phyloP scores from a whole-genome alignment of 2,113 vertebrate species.

The Anas platyrhynchos region DNA sequence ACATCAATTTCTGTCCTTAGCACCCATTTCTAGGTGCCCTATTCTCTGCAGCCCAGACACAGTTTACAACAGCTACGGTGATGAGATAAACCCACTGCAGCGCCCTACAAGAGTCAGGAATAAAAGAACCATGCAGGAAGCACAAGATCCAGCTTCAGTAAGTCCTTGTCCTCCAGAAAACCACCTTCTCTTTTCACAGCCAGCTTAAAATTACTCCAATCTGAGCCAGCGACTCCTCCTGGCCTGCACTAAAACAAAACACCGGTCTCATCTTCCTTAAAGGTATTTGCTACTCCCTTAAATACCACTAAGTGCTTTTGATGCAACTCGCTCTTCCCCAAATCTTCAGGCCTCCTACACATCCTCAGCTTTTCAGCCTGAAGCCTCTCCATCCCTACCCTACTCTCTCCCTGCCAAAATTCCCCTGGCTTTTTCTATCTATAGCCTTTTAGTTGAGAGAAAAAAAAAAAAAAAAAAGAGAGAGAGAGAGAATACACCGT shows the following conservation, averaged over 20 bases:
- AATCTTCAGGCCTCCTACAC: background rate
- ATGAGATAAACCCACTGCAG: background rate
- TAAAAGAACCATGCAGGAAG: background rate
- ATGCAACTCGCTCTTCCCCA: background rate
- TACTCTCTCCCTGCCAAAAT: background rate
- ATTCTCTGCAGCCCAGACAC: background rate
- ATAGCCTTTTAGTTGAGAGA: background rate
- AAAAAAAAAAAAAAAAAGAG: background rate
- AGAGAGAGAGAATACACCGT: background rate
- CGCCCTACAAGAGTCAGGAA: background rate
- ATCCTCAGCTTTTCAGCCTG: background rate
- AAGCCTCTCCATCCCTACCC: background rate
- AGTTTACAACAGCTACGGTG: background rate
- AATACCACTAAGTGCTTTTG: background rate
- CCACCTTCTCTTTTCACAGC: background rate
- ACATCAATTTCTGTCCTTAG: background rate
- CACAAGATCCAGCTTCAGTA: background rate
- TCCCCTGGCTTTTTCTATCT: background rate
- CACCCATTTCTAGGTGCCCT: background rate
- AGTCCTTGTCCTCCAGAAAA: background rate
- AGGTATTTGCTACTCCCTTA: background rate
- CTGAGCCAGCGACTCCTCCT: background rate
- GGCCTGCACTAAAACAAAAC: background rate
- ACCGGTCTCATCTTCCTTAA: background rate
- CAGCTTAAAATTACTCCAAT: background rate